These are phyloP conservation scores for Spatulosminthurus flaviceps DNA, from an alignment of 2,888 invertebrate species.

Conservation along the genomic window DNA sequence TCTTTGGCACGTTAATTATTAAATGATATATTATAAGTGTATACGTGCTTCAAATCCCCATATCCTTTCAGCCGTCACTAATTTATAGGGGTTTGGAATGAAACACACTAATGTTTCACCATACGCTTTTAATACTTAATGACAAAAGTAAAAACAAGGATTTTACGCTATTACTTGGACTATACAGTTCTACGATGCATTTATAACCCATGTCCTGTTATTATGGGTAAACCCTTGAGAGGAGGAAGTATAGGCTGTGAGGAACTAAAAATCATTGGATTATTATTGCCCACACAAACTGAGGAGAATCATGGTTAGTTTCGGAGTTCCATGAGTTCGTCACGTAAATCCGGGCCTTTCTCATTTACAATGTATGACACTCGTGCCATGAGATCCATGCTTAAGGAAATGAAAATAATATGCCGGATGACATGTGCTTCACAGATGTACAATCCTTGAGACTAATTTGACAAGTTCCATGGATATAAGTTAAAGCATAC, in stretches of 20 bases:
- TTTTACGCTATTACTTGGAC: too few species aligned
- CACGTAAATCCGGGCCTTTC: not conserved
- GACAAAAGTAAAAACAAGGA: too few species aligned
- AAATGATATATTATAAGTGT: not conserved
- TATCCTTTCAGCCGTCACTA: too few species aligned
- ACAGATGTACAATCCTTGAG: constrained; percentile 21
- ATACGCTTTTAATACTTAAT: too few species aligned
- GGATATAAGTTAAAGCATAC: too few species aligned
- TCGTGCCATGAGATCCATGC: constrained; percentile 22
- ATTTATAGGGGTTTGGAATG: too few species aligned
- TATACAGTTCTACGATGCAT: too few species aligned
- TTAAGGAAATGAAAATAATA: constrained; percentile 2
- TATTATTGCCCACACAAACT: constrained; percentile 27
- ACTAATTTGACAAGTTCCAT: not conserved
- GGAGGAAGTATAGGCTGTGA: constrained; percentile 18
- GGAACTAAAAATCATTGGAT: constrained; percentile 1
- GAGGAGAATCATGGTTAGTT: not conserved
- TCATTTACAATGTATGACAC: constrained; percentile 22
- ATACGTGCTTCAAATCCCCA: too few species aligned
- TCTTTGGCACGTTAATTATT: constrained; percentile 6
- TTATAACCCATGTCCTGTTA: too few species aligned
- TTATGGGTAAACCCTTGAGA: not conserved
- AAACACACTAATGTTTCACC: too few species aligned
- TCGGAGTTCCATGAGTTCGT: not conserved
- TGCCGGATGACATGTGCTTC: constrained; percentile 34